These are phyloP conservation scores for Phymatocera aterrima DNA, from an alignment of 2,888 invertebrate genomes.

Conservation along the genomic window DNA sequence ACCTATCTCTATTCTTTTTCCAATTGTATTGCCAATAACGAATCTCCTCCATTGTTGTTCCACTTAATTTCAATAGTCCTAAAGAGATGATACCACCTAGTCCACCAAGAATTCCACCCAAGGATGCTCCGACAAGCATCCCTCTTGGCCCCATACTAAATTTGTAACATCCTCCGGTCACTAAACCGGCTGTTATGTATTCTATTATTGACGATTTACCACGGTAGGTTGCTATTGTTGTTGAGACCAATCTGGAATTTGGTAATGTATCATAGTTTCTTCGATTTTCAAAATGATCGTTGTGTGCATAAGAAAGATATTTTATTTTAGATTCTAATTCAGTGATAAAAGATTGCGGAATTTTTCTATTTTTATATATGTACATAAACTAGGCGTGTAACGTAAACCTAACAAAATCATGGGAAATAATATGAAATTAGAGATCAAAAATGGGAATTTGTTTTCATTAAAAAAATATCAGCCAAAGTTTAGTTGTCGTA, in stretches of 20 bases:
- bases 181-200: conserved; percentile 80
- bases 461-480: too few species aligned
- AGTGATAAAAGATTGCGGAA: too few species aligned
- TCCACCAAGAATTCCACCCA: conserved; percentile 81
- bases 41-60: conserved; percentile 81
- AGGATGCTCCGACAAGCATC: conserved; percentile 80
- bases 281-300: conserved; percentile 36
- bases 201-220: conserved; percentile 82
- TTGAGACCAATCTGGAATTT: conserved; percentile 79
- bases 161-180: conserved; percentile 83
- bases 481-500: not conserved
- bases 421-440: too few species aligned
- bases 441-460: too few species aligned
- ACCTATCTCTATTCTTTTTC: conserved; percentile 71
- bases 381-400: too few species aligned
- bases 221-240: conserved; percentile 81
- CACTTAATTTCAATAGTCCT: conserved; percentile 77
- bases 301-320: not conserved
- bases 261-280: not conserved
- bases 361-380: not conserved
- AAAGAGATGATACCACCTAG: conserved; percentile 79
- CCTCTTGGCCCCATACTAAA: conserved; percentile 82
- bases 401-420: too few species aligned
- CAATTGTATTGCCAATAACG: conserved; percentile 79
- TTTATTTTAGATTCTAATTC: too few species aligned